Evolutionary conservation across 2,888 invertebrate species (phyloP), one percentile per base, ranked within the genome.

Genomic region (Lycocerus yunnanus): DNA sequence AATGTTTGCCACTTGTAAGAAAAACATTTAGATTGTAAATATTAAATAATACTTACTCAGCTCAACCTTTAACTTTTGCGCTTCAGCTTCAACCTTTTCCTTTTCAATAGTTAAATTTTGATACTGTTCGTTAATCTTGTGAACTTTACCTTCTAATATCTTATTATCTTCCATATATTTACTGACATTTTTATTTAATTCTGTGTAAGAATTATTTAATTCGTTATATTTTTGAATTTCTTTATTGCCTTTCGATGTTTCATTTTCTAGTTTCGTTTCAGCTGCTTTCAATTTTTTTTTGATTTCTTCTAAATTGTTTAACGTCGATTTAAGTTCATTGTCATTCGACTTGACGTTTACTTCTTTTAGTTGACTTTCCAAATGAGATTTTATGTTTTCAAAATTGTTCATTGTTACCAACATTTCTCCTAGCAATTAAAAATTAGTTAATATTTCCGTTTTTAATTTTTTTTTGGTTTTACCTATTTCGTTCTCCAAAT

Each of bases 401-500:
- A 89, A 89, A 81, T 91, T 91, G 84, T 91, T 91, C 86, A 92
- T 89, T 58, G 91, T 88, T 2, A 90, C 88, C 75, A 90, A 87
- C 83, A 92, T 88, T 86, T 92, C 91, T 77, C 90, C 91, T 91
- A 67, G 27, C 60, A 21, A 58, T 67, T 9, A 18, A 15, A 66
- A 20, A 11, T 27, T 27, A 14, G 13, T 43, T 65, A 43, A 15
- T 74, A n/a, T 65, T 13, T 3, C 1, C 4, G 4, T 3, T 27
- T 3, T 13, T 27, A 3, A 13, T 13, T 13, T 27, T 4, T 3
- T 27, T 80, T n/a, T n/a, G n/a, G n/a, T n/a, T n/a, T 84, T 87
- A 92, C 93, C 92, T 79, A 96, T 93, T 89, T 97, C 97, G 83
- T 91, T 94, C 87, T 97, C 97, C 80, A 97, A 88, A 78, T 97